phyloP scores from a whole-genome alignment of 2,113 vertebrate species.

The Mobula hypostoma region DNA sequence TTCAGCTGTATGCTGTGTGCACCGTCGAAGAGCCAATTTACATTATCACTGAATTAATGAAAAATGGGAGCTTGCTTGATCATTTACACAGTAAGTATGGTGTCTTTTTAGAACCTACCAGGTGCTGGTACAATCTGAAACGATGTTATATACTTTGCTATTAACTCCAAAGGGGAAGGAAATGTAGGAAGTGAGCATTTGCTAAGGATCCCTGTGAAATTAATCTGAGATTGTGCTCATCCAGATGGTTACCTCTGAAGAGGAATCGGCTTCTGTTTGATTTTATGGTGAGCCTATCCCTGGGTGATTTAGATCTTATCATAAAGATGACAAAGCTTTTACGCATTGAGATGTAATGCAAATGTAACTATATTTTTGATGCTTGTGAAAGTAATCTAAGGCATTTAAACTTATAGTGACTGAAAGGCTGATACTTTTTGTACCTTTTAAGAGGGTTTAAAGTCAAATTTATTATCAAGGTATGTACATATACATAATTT shows the following conservation, averaged over 20 bases:
- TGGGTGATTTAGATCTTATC: slow-evolving; percentile 35
- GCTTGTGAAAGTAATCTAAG: neutral
- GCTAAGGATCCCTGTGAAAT: neutral
- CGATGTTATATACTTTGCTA: neutral
- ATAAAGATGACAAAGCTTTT: slow-evolving; percentile 31
- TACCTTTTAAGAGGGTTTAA: neutral
- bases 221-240: neutral
- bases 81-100: slow-evolving; percentile 81
- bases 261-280: neutral
- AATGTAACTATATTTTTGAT: neutral
- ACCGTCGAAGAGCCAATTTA: slow-evolving; percentile 87
- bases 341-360: neutral
- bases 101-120: slow-evolving; percentile 33
- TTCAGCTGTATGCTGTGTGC: slow-evolving; percentile 95
- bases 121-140: no score
- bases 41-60: slow-evolving; percentile 97
- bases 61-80: slow-evolving; percentile 79
- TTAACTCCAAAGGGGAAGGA: neutral
- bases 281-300: slow-evolving; percentile 1
- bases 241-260: neutral
- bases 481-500: no score
- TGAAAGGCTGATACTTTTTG: neutral
- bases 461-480: no score
- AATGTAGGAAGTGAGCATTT: neutral
- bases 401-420: neutral